Conservation (phyloP, 2,797 vertebrate species). For the Pyrocephalus nanus region DNA sequence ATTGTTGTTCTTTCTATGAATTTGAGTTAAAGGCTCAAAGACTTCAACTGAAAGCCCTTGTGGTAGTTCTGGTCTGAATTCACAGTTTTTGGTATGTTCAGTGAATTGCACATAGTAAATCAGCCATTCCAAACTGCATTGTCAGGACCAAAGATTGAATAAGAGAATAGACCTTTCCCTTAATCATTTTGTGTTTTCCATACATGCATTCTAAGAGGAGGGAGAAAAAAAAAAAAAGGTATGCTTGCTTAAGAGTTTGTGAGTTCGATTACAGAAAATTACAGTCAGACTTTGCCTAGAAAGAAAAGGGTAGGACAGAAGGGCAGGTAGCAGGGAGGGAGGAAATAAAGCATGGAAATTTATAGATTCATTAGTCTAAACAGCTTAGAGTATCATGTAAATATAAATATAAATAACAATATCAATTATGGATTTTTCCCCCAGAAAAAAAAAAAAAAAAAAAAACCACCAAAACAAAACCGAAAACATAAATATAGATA, state of each 20-base stretch:
- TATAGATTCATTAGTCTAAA: neutral
- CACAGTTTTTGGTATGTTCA: neutral
- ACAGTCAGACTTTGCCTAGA: rapidly evolving
- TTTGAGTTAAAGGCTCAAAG: neutral
- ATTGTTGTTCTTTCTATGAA: neutral
- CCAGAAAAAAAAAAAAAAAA: neutral
- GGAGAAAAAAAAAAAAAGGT: rapidly evolving
- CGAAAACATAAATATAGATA: neutral
- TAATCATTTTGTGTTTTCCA: neutral
- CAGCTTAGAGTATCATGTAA: neutral
- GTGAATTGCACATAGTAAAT: neutral
- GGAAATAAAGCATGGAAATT: neutral
- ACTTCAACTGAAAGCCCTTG: rapidly evolving
- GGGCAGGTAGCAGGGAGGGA: neutral
- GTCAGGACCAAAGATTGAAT: neutral
- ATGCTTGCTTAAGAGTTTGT: neutral
- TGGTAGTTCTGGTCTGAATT: neutral
- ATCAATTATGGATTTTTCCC: neutral
- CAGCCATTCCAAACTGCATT: neutral
- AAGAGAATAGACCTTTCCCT: rapidly evolving
- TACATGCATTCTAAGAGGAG: neutral
- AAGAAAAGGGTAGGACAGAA: neutral
- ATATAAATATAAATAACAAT: neutral
- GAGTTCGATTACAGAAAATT: neutral
- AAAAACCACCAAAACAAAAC: too few relatives aligned